Base-by-base conservation (phyloP, 2,888 invertebrate species). In the Drosophila paramelanica region DNA sequence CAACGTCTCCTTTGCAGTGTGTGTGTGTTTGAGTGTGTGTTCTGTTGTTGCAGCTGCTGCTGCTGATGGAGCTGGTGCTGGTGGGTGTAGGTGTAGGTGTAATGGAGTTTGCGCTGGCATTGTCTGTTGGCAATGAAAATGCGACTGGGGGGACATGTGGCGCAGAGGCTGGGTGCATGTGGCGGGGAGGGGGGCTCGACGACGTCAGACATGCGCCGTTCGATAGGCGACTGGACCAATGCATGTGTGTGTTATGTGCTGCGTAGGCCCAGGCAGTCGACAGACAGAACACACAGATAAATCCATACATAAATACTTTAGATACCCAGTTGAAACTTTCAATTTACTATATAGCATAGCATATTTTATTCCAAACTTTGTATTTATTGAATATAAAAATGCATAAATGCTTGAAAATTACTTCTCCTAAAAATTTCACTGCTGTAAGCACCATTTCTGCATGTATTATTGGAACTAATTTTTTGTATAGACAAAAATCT, bases 111-210 rank as follows among this genome's bases (percentile, higher is more conserved):
- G 73, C 87, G 78, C 81, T 87, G 87, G 87, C 87, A 88, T 88
- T 88, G 87, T 88, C 83, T 89, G 88, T 88, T 88, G 87, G 89
- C 89, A 88, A 89, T 89, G 87, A 88, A 88, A 88, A 75, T 89
- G 76, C 81, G 67, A 68, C 74, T 50, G 33, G 13, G 14, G 14
- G 25, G 8, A 31, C 23, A 20, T 25, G 31, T 20, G 33, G 23
- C 13, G 33, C 8, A 31, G 23, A 11, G 51, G 62, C 41, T 20
- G 55, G 46, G 20, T 17, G 0, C 10, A n/a, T 42, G 23, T 23
- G 23, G 4, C 23, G 23, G 23, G 23, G 23, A 23, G 36, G 11
- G 20, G 20, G 25, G 45, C 14, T 41, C 13, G 49, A 31, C 56
- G 41, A 50, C 58, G 57, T 71, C 79, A 79, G 88, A 71, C 82